Conservation (phyloP, 2,113 vertebrate species). For the Smithornis capensis region DNA sequence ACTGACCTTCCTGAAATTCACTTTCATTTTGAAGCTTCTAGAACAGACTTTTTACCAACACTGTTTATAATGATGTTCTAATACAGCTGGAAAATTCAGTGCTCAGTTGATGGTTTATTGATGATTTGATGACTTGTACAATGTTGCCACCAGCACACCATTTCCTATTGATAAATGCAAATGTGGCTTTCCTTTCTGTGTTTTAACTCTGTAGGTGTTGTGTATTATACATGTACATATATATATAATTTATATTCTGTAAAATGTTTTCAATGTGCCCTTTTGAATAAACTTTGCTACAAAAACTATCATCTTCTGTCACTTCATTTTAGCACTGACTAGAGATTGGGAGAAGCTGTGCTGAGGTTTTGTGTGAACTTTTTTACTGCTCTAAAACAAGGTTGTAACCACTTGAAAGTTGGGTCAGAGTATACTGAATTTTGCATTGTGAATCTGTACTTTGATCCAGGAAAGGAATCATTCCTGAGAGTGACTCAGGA, state of each 20-base stretch:
- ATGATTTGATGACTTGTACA: neutral
- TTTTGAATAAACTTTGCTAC: neutral
- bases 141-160: neutral
- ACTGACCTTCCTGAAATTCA: neutral
- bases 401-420: neutral
- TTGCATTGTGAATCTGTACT: neutral
- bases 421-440: neutral
- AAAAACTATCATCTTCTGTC: neutral
- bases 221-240: neutral
- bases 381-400: neutral
- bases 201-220: neutral
- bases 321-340: neutral
- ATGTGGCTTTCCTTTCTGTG: neutral
- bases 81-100: neutral
- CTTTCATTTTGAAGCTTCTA: neutral
- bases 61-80: neutral
- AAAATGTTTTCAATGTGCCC: neutral
- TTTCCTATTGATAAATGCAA: neutral
- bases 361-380: neutral
- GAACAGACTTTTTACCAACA: neutral
- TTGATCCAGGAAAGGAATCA: neutral
- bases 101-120: neutral
- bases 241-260: constrained; percentile 1
- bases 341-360: neutral
- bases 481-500: neutral